Evolutionary conservation across 92 coral and sea anemone species (phyloP).

Genomic region (Montipora capitata): DNA sequence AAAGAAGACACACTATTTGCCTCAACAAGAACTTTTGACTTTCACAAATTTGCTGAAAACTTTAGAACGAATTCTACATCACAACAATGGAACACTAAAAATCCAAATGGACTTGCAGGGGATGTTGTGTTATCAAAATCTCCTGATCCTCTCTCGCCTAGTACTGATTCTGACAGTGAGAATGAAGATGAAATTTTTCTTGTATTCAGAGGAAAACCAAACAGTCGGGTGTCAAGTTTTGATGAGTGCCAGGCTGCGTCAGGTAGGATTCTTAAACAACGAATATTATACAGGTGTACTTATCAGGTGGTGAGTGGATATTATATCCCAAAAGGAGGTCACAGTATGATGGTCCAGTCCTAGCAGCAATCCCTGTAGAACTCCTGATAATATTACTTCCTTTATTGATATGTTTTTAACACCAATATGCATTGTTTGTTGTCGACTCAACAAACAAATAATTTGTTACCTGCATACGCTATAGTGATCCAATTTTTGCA

Average conservation of each 20-base stretch:
- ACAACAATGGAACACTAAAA: constrained; percentile 26
- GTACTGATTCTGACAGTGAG: constrained; percentile 68
- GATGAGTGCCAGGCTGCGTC: constrained; percentile 96
- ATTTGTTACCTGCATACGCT: too few species aligned
- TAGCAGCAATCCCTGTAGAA: too few species aligned
- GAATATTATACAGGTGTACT: neutral
- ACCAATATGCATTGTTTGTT: too few species aligned
- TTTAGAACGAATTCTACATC: neutral
- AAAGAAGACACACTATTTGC: constrained; percentile 20
- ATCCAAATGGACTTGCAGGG: constrained; percentile 34
- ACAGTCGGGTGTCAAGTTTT: constrained; percentile 77
- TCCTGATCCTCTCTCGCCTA: constrained; percentile 36
- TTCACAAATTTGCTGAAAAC: constrained; percentile 57
- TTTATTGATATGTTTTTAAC: too few species aligned
- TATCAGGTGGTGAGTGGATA: neutral
- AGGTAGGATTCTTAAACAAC: constrained; percentile 57
- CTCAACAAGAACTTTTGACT: constrained; percentile 42
- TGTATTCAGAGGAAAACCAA: constrained; percentile 81
- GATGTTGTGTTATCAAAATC: constrained; percentile 39
- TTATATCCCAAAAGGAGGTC: too few species aligned
- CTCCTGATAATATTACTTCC: too few species aligned
- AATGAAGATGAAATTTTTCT: constrained; percentile 88
- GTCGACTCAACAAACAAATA: too few species aligned
- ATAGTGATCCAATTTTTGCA: too few species aligned
- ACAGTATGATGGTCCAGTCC: too few species aligned